A percentile compares a stretch with the other conserved stretches of the same genome.
phyloP scores from a whole-genome alignment of 2,888 invertebrate genomes.

The Sesia bembeciformis region DNA sequence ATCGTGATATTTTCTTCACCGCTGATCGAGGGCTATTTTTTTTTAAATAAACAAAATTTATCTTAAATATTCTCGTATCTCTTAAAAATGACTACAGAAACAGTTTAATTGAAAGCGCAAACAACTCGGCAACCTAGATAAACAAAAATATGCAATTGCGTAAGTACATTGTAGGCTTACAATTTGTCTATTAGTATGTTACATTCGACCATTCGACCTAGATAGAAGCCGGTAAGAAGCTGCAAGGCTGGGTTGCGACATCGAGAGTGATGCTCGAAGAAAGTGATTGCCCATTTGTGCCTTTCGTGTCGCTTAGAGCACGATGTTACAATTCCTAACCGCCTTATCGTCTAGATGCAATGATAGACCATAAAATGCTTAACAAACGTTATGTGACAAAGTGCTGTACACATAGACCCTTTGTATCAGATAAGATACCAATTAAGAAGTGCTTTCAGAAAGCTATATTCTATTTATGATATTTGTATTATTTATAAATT shows the following conservation, averaged over 20 bases:
- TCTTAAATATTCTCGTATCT: no score
- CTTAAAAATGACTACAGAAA: no score
- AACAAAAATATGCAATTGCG: neutral
- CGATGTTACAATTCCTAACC: neutral
- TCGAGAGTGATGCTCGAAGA: conserved; percentile 35
- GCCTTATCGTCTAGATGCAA: neutral
- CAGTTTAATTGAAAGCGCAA: no score
- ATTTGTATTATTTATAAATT: no score
- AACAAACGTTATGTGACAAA: neutral
- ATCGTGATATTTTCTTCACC: no score
- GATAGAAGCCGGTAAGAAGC: conserved; percentile 11
- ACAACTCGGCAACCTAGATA: neutral
- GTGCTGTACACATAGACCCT: neutral
- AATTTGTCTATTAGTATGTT: neutral
- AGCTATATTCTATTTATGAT: no score
- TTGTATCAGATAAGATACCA: no score
- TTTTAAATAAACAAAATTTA: no score
- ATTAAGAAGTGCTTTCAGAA: no score
- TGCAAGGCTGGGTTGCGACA: conserved; percentile 18
- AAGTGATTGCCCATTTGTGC: conserved; percentile 30
- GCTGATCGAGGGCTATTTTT: no score
- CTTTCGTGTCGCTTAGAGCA: neutral
- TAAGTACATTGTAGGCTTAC: neutral
- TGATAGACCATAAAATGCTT: neutral
- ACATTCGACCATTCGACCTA: conserved; percentile 1